Conservation (phyloP, 1,140 invertebrate species). For the Arion vulgaris region DNA sequence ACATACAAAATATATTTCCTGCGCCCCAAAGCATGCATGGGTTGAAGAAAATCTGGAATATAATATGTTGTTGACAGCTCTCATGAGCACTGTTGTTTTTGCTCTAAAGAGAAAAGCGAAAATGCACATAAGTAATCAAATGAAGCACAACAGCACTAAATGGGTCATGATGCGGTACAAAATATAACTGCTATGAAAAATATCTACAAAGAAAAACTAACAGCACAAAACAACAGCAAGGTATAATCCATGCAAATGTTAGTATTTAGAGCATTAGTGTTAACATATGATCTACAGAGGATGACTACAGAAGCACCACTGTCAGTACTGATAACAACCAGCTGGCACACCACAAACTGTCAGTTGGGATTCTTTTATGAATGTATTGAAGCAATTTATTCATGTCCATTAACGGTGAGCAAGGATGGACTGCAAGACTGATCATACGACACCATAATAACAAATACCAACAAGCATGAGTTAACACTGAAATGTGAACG, state of each 20-base stretch:
- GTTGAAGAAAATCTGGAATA: too few species aligned
- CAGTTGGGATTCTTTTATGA: not conserved
- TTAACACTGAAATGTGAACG: slow-evolving; percentile 30
- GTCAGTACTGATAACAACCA: not conserved
- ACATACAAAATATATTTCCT: too few species aligned
- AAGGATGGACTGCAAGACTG: slow-evolving; percentile 27
- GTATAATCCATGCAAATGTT: not conserved
- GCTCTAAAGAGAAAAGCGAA: too few species aligned
- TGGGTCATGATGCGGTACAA: not conserved
- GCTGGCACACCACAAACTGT: not conserved
- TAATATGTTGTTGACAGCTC: too few species aligned
- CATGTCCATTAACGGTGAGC: not conserved
- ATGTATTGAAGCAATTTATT: not conserved
- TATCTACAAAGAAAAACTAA: not conserved
- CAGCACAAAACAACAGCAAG: not conserved
- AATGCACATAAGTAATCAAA: too few species aligned
- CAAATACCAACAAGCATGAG: slow-evolving; percentile 10
- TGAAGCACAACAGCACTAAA: not conserved
- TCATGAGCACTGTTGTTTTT: too few species aligned
- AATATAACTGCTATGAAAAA: not conserved
- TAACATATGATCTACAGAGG: not conserved
- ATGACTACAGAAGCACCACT: not conserved
- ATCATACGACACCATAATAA: slow-evolving; percentile 24
- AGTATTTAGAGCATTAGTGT: not conserved
- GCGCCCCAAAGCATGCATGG: too few species aligned